Conservation (phyloP, 2,797 vertebrate genomes). For the Macrochelys suwanniensis region DNA sequence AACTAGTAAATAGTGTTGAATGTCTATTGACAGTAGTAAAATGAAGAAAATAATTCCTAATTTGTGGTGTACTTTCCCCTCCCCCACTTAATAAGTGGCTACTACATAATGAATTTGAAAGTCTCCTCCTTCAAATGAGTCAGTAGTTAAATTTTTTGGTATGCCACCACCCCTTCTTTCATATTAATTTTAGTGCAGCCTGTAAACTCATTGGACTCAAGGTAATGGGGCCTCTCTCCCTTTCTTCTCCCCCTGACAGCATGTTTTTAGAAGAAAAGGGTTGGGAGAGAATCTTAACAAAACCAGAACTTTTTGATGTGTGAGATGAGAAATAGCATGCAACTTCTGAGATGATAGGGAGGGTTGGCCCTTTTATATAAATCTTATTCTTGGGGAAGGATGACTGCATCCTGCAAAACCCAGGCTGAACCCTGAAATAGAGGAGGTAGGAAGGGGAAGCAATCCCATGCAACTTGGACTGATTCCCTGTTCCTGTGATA, state of each 20-base stretch:
- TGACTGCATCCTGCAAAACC: neutral
- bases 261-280: neutral
- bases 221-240: neutral
- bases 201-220: neutral
- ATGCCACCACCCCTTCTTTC: neutral
- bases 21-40: neutral
- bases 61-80: neutral
- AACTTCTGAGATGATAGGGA: neutral
- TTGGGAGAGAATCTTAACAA: neutral
- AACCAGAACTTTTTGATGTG: neutral
- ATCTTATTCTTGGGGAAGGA: neutral
- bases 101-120: neutral
- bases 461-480: neutral
- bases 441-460: neutral
- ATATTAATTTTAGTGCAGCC: neutral
- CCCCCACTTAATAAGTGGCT: neutral
- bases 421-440: neutral
- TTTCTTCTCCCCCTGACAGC: neutral
- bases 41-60: neutral
- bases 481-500: neutral
- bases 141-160: neutral
- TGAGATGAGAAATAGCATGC: neutral
- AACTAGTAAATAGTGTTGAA: neutral
- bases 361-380: neutral
- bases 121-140: neutral